A percentile compares a stretch with the other conserved stretches of the same genome.
Conservation (phyloP, 2,888 invertebrate species). For the Julus scandinavius region DNA sequence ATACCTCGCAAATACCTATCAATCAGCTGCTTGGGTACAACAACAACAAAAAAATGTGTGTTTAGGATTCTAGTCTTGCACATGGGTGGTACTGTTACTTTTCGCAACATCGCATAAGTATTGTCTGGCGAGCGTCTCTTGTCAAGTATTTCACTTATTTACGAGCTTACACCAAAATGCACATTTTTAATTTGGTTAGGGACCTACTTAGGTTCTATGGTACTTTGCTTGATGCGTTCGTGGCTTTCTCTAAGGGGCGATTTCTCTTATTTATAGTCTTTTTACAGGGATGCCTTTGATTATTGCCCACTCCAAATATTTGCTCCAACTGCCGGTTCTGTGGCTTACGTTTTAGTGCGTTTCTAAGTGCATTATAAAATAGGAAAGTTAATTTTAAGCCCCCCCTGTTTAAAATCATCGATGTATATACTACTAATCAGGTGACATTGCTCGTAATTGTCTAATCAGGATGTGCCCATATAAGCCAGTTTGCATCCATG, state of each 20-base stretch:
- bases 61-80: not conserved
- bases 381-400: not conserved
- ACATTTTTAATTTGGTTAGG: slow-evolving; percentile 21
- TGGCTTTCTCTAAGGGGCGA: not conserved
- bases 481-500: too few relatives aligned
- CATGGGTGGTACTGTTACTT: not conserved
- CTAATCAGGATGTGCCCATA: not conserved
- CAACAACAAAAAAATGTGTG: not conserved
- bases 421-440: too few relatives aligned
- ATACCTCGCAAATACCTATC: too few relatives aligned
- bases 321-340: not conserved
- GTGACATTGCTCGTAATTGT: not conserved
- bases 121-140: slow-evolving; percentile 5
- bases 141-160: not conserved
- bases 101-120: not conserved
- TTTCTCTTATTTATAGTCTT: slow-evolving; percentile 6
- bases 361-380: not conserved
- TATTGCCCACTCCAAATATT: not conserved
- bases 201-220: slow-evolving; percentile 21
- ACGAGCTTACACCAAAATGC: slow-evolving; percentile 33
- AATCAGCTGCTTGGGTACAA: too few relatives aligned
- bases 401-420: too few relatives aligned
- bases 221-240: not conserved
- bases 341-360: not conserved
- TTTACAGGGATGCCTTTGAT: not conserved